These are phyloP conservation scores for Psix sp. DNA, from an alignment of 1,140 invertebrate genomes.

Conservation along the genomic window DNA sequence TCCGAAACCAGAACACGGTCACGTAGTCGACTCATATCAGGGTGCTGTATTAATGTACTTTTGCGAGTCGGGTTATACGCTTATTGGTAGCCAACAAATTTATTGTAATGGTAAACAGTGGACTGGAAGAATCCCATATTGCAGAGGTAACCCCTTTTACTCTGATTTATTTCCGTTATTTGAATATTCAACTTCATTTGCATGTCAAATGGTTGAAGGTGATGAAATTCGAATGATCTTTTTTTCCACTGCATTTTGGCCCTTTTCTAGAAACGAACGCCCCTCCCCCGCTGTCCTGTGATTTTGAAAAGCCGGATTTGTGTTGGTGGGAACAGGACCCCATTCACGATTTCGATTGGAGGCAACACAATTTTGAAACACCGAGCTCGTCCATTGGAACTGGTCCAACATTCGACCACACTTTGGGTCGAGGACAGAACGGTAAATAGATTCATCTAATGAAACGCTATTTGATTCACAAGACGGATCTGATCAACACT, in stretches of 20 bases:
- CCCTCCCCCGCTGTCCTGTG: constrained; percentile 77
- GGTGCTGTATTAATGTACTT: constrained; percentile 80
- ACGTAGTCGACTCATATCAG: constrained; percentile 74
- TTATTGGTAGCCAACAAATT: constrained; percentile 78
- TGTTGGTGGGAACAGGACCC: constrained; percentile 87
- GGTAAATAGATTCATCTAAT: constrained; percentile 73
- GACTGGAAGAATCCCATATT: constrained; percentile 80
- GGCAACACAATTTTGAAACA: constrained; percentile 80
- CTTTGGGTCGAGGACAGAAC: constrained; percentile 79
- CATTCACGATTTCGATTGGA: constrained; percentile 87
- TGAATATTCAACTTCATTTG: no score
- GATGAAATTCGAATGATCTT: no score
- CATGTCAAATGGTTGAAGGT: no score
- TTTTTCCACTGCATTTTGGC: no score
- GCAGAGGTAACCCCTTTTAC: constrained; percentile 76
- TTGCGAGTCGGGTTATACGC: constrained; percentile 80
- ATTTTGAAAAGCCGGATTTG: constrained; percentile 83
- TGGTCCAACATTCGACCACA: constrained; percentile 87
- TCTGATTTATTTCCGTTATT: no score
- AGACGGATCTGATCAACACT: constrained; percentile 2
- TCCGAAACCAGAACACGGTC: constrained; percentile 74
- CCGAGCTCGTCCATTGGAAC: constrained; percentile 82
- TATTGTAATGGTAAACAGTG: constrained; percentile 82
- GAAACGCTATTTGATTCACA: background rate
- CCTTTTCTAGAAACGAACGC: constrained; percentile 66